A percentile compares a stretch with the other conserved stretches of the same genome.
Conservation (phyloP, 2,888 invertebrate genomes). For the Morpho helenor region DNA sequence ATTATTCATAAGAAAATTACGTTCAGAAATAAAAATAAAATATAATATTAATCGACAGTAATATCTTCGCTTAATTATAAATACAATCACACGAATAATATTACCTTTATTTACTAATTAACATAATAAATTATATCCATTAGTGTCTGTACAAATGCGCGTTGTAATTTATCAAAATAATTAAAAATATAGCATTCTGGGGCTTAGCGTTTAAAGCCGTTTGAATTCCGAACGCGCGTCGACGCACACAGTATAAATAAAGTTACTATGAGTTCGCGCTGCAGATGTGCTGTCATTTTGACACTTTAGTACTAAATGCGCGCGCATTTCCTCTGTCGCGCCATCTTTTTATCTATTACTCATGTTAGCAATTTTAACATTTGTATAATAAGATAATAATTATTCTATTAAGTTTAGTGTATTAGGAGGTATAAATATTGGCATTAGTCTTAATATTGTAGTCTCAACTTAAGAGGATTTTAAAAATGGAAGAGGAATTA, state of each 20-base stretch:
- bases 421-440: no score
- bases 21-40: no score
- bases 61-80: conserved; percentile 1
- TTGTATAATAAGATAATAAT: no score
- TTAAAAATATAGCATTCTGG: conserved; percentile 11
- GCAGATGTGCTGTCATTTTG: conserved; percentile 70
- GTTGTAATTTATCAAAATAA: conserved; percentile 25
- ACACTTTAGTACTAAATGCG: conserved; percentile 63
- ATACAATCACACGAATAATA: conserved; percentile 1
- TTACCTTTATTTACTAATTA: conserved; percentile 14
- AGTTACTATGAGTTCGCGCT: conserved; percentile 5
- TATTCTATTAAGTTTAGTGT: no score
- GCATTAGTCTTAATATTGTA: no score
- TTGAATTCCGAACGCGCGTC: conserved; percentile 17
- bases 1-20: no score
- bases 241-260: conserved; percentile 26
- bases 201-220: conserved; percentile 3
- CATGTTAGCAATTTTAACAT: no score
- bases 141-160: conserved; percentile 20
- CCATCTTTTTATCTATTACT: conserved; percentile 22
- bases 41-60: background rate
- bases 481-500: no score
- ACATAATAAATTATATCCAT: conserved; percentile 19
- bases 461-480: no score
- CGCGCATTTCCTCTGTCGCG: conserved; percentile 37